Evolutionary conservation across 2,888 invertebrate species (phyloP), one percentile per base, ranked within the genome.

Genomic region (Xanthorhoe spadicearia): DNA sequence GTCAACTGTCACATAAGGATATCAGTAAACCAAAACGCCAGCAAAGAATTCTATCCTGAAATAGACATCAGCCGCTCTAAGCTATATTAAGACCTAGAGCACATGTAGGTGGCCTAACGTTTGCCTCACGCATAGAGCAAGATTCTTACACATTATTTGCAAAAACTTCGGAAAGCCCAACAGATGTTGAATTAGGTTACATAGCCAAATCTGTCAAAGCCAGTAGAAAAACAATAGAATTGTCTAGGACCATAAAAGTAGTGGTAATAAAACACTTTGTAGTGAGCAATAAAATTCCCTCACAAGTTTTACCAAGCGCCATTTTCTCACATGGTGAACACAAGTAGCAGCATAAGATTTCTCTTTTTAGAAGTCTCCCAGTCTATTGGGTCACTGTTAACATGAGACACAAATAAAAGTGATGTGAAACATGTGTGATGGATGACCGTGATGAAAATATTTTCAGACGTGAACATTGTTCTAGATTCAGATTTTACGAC

Each of bases 381-480:
- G 32, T 32, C 32, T 43, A 15, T 48, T 48, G 48, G 17, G 8
- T 48, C 17, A 48, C 15, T 17, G 6, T 48, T 17, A 17, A 17
- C 48, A 17, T 48, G 17, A 48, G 8, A 8, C 48, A 17, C 15
- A 48, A 48, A 48, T 48, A 48, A 48, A 46, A 50, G 55, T 68
- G 51, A 59, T 48, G 10, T 48, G 46, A 28, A 50, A 38, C 38
- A 17, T 50, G 43, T 23, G 23, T 23, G 23, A 23, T 59, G 52
- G 60, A 64, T 64, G 73, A 57, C 69, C 69, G 68, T 73, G 54
- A 66, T 65, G 59, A 71, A 71, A 68, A 69, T 69, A 68, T 71
- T 69, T 69, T 69, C 69, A 66, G 64, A 55, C 66, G 57, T 64
- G 61, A 64, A 63, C 66, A 69, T 63, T 71, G 68, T 69, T 73